Evolutionary conservation across 2,888 invertebrate genomes (phyloP), one percentile per base, ranked within the genome.

Genomic region (Lampropteryx suffumata): DNA sequence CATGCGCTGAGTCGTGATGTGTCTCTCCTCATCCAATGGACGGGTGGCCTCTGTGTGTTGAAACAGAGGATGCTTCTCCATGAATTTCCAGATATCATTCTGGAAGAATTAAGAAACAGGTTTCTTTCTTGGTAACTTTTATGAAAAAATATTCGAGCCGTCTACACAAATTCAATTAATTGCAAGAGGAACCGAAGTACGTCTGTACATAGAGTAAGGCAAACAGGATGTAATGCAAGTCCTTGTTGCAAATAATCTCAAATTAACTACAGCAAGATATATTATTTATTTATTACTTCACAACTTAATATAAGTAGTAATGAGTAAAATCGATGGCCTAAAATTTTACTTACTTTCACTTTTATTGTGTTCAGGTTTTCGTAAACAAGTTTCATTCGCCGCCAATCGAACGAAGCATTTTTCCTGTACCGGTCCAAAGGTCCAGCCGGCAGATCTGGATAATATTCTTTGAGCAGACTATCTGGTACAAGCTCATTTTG

Each of bases 51-150:
- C 97, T 92, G 58, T 93, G 93, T 59, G 97, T 93, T 87, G 96
- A 93, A 89, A 97, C 92, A 88, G 93, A 90, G 55, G 97, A 94
- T 44, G 95, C 91, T 75, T 95, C 90, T 67, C 96, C 90, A 70
- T 97, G 79, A 88, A 97, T 92, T 72, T 93, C 83, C 85, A 91
- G 32, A 90, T 75, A 34, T 79, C 75, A 73, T 88, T 65, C 91
- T 90, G 61, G 12, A 69, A 69, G 3, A n/a, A n/a, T n/a, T n/a
- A n/a, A n/a, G n/a, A 34, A 12, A 26, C 24, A 24, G 24, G 7
- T 24, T 24, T 4, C 1, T 24, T 24, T 24, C 5, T 24, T 17
- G n/a, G n/a, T n/a, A n/a, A n/a, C n/a, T n/a, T n/a, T n/a, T n/a
- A n/a, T n/a, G n/a, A n/a, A n/a, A n/a, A n/a, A n/a, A n/a, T n/a